phyloP scores from a whole-genome alignment of 2,113 vertebrate species.

The Rhabdornis inornatus region DNA sequence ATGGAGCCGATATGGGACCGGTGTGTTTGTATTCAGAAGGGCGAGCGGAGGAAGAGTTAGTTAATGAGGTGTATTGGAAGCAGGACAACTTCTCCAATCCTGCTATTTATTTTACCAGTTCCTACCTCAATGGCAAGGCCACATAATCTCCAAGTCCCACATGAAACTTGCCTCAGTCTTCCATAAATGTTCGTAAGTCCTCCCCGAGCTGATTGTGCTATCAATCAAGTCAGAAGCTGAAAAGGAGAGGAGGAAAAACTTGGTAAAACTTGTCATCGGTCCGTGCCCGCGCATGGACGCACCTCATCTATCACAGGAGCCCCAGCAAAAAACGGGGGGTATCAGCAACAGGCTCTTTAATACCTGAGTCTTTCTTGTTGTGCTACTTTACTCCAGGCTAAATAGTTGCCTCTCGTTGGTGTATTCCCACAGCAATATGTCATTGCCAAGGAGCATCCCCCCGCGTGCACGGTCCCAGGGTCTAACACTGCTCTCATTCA shows the following conservation, averaged over 20 bases:
- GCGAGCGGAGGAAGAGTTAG: constrained; percentile 28
- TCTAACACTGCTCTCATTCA: constrained; percentile 46
- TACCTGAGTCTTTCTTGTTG: constrained; percentile 21
- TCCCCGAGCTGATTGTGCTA: background rate
- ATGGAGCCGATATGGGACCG: background rate
- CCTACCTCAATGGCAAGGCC: constrained; percentile 44
- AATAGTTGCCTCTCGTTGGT: constrained; percentile 36
- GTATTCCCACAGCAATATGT: constrained; percentile 47
- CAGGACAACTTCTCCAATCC: constrained; percentile 18
- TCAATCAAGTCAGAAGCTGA: constrained; percentile 27
- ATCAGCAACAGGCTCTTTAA: background rate
- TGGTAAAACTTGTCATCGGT: constrained; percentile 49
- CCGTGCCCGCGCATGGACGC: background rate
- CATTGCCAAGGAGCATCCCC: constrained; percentile 51
- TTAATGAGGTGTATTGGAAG: constrained; percentile 52
- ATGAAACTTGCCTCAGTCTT: constrained; percentile 53
- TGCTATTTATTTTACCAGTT: constrained; percentile 53
- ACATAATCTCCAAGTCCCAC: constrained; percentile 58
- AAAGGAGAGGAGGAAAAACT: constrained; percentile 41
- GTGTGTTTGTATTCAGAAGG: constrained; percentile 46
- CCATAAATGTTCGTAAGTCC: constrained; percentile 55
- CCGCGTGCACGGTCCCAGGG: background rate
- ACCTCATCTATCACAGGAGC: constrained; percentile 26
- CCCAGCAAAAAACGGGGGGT: background rate
- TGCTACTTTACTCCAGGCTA: constrained; percentile 4